Evolutionary conservation across 2,888 invertebrate genomes (phyloP).

Genomic region (Diaprepes abbreviatus): DNA sequence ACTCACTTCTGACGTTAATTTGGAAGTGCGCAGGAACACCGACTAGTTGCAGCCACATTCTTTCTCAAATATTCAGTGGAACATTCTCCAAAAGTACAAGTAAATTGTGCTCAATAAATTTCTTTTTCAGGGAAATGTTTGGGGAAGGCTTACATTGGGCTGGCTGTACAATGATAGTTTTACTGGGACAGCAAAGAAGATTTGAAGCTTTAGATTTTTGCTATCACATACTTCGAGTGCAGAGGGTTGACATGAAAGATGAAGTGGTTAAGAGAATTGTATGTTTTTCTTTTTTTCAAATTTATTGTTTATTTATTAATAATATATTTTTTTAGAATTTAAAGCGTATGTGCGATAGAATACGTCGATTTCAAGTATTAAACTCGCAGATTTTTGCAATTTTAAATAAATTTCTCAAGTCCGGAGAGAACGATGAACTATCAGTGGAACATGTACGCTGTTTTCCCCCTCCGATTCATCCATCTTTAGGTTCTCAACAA

Average conservation of each 20-base stretch:
- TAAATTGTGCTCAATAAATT: too few relatives aligned
- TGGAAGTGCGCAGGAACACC: too few relatives aligned
- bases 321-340: constrained; percentile 76
- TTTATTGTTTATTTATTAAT: constrained; percentile 50
- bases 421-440: constrained; percentile 83
- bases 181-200: constrained; percentile 94
- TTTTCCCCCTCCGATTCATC: constrained; percentile 94
- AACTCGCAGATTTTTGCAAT: constrained; percentile 98
- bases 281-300: constrained; percentile 68
- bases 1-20: too few relatives aligned
- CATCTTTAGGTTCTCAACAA: constrained; percentile 72
- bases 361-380: constrained; percentile 96
- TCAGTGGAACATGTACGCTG: constrained; percentile 97
- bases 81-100: too few relatives aligned
- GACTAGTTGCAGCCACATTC: too few relatives aligned
- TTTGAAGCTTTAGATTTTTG: constrained; percentile 99
- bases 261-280: constrained; percentile 95
- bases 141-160: constrained; percentile 99
- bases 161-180: constrained; percentile 95
- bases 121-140: constrained; percentile 84
- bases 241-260: constrained; percentile 96
- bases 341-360: constrained; percentile 97
- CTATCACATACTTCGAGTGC: constrained; percentile 96
- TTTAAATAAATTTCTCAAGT: constrained; percentile 92
- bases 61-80: too few relatives aligned